These are phyloP conservation scores for Paramormyrops kingsleyae DNA, from an alignment of 2,113 vertebrate species.

Conservation along the genomic window DNA sequence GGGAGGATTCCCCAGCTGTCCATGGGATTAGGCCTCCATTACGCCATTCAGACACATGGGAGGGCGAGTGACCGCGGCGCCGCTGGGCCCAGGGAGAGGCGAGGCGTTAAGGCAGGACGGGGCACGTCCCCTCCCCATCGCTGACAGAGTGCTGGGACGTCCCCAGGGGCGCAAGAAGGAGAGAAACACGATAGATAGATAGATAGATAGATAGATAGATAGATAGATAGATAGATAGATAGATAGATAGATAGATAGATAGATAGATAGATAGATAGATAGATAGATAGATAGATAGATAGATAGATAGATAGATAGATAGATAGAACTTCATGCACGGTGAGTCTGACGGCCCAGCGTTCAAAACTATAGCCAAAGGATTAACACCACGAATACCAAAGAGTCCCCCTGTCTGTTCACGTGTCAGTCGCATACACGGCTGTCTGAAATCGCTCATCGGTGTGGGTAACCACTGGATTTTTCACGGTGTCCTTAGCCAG, in stretches of 20 bases:
- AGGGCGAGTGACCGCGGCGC: neutral
- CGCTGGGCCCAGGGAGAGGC: neutral
- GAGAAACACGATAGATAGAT: neutral
- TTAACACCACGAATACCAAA: neutral
- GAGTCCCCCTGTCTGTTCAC: neutral
- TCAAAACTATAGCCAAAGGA: neutral
- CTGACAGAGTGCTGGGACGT: neutral
- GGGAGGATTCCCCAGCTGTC: constrained; percentile 23
- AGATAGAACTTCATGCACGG: neutral
- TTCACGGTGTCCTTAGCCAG: neutral
- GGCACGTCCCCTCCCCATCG: neutral
- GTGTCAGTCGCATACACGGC: neutral
- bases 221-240: too few species aligned
- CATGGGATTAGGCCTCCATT: constrained; percentile 16
- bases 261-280: too few species aligned
- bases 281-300: too few species aligned
- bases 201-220: too few species aligned
- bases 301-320: too few species aligned
- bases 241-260: neutral
- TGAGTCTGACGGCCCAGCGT: neutral
- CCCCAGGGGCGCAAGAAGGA: neutral
- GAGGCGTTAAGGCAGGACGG: constrained; percentile 10
- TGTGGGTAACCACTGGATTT: neutral
- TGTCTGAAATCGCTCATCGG: neutral
- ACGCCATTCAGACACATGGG: constrained; percentile 17